Base-by-base conservation (phyloP, 2,113 vertebrate species). In the Phoxinus phoxinus region DNA sequence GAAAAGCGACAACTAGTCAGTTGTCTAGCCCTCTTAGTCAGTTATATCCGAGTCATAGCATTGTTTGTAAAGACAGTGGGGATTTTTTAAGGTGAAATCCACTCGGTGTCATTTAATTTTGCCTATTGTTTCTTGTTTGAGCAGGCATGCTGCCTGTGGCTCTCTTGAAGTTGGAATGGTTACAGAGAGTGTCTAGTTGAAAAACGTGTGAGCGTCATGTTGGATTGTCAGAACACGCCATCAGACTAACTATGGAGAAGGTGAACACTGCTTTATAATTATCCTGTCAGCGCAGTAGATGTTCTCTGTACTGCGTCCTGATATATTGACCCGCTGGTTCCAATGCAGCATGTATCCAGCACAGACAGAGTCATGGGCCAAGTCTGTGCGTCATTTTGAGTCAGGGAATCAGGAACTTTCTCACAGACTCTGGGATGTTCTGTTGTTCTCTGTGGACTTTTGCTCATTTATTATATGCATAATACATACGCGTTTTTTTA, bases 181-280 rank as follows among this genome's bases (percentile, higher is more conserved):
- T 76, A 44, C 63, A 32, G 35, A 86, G 69, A 84, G 73, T 63
- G 67, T 48, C 7, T 87, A 79, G 89, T 85, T 88, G 58, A 41
- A 85, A 87, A 58, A 87, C 82, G 46, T 85, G 44, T 85, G 84
- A 85, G 76, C 67, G 63, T 79, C 81, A 53, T 61, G 88, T 83
- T 88, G 87, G 86, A 89, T 82, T 92, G 92, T 92, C 75, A 85
- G 87, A 87, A 90, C 89, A 92, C 80, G 93, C 90, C 88, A 87
- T 90, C 82, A 83, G 74, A 81, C 85, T 65, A 30, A 69, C 82
- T 58, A 19, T 65, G 88, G 87, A 88, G 86, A 92, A 91, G 87
- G 72, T 71, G 85, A 88, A 41, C 80, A 67, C 84, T 77, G 88
- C 90, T 87, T 92, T 94, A 89, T 93, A 94, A 95, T 94, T 92